A percentile compares a stretch with the other conserved stretches of the same genome.
Conservation (phyloP, 2,113 vertebrate genomes). For the Atherinomorus stipes region DNA sequence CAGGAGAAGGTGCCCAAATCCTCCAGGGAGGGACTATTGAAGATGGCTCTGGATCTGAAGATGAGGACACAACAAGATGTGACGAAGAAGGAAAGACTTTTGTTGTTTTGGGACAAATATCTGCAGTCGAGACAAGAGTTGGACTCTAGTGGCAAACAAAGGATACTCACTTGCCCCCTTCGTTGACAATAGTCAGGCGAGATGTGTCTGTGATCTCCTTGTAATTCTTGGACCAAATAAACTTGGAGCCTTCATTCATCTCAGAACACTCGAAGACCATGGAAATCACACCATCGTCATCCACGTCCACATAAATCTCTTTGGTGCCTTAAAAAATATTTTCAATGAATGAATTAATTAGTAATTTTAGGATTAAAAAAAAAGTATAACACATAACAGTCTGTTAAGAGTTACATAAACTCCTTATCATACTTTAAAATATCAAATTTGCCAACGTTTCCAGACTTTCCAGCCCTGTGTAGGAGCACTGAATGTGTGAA, state of each 20-base stretch:
- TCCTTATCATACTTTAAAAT: neutral
- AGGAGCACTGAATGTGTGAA: constrained; percentile 28
- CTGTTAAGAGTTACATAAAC: neutral
- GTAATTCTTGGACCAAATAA: constrained; percentile 97
- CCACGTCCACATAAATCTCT: constrained; percentile 92
- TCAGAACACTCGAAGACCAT: constrained; percentile 95
- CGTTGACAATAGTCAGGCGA: constrained; percentile 86
- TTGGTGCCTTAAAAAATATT: constrained; percentile 90
- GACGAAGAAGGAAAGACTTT: constrained; percentile 2
- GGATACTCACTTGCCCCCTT: constrained; percentile 88
- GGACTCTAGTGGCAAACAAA: no score
- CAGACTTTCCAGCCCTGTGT: constrained; percentile 11
- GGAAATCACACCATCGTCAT: constrained; percentile 96
- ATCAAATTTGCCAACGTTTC: neutral
- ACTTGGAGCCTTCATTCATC: constrained; percentile 89
- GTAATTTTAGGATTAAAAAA: neutral
- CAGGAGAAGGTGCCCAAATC: constrained; percentile 96
- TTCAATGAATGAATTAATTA: neutral
- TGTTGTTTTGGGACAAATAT: neutral
- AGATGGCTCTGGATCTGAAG: constrained; percentile 90
- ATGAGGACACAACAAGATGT: constrained; percentile 4
- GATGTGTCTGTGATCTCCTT: constrained; percentile 87
- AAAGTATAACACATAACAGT: neutral
- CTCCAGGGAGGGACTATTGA: constrained; percentile 91
- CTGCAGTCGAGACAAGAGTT: neutral